These are phyloP conservation scores for Ibidorhyncha struthersii DNA, from an alignment of 2,113 vertebrate species.

Conservation along the genomic window DNA sequence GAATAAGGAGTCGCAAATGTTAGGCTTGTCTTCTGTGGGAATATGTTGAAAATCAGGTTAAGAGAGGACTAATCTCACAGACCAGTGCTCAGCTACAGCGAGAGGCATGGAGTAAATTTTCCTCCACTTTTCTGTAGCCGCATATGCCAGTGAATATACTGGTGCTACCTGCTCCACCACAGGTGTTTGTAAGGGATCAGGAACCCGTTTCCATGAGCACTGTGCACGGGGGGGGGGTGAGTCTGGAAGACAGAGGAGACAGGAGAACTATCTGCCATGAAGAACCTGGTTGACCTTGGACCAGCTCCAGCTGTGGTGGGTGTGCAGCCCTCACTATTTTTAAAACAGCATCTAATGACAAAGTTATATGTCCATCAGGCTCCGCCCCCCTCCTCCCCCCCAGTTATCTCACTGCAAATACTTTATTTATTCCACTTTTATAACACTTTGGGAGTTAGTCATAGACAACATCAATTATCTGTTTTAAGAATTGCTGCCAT, in stretches of 20 bases:
- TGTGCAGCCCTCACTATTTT: not conserved
- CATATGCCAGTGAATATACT: not conserved
- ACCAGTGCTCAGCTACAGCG: not conserved
- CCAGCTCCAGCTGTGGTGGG: slow-evolving; percentile 23
- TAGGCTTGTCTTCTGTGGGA: not conserved
- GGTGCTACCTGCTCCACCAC: not conserved
- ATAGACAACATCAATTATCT: not conserved
- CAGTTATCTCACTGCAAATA: slow-evolving; percentile 29
- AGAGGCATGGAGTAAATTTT: not conserved
- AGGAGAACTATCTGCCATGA: slow-evolving; percentile 50
- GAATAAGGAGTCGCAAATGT: not conserved
- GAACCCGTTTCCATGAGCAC: not conserved
- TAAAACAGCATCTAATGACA: slow-evolving; percentile 3
- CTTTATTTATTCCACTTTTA: slow-evolving; percentile 27
- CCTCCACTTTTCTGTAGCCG: too few relatives aligned
- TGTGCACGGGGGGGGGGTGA: not conserved
- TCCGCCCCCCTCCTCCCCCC: not conserved
- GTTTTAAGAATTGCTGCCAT: not conserved
- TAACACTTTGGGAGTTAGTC: not conserved
- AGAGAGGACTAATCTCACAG: not conserved
- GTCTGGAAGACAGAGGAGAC: slow-evolving; percentile 20
- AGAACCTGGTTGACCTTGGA: slow-evolving; percentile 13
- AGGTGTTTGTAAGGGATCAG: not conserved
- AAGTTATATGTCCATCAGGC: not conserved
- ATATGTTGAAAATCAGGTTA: not conserved